Conservation (phyloP, 2,797 vertebrate genomes). For the Chromis chromis region DNA sequence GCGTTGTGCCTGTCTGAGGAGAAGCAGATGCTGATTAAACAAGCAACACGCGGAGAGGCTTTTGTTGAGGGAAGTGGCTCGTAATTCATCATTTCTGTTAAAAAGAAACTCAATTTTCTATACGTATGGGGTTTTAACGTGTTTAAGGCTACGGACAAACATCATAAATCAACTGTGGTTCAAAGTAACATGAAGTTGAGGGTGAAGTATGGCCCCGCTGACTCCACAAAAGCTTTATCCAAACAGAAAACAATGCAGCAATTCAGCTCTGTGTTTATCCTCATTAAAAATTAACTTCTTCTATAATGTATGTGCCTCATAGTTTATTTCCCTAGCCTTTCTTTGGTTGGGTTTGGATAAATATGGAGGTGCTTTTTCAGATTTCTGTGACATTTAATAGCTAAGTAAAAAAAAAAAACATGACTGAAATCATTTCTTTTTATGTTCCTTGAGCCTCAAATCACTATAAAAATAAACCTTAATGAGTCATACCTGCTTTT, state of each 20-base stretch:
- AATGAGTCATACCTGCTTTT: neutral
- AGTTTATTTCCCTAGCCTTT: slow-evolving; percentile 9
- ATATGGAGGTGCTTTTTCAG: neutral
- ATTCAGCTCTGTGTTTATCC: slow-evolving; percentile 9
- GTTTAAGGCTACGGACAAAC: slow-evolving; percentile 38
- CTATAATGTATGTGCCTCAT: neutral
- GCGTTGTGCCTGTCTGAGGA: neutral
- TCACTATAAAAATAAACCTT: neutral
- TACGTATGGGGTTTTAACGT: slow-evolving; percentile 22
- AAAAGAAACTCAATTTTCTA: slow-evolving; percentile 40
- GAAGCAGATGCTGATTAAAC: slow-evolving; percentile 38
- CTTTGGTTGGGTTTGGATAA: neutral
- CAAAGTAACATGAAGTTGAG: slow-evolving; percentile 8
- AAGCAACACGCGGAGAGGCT: slow-evolving; percentile 10
- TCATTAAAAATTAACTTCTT: neutral
- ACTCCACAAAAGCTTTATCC: slow-evolving; percentile 23
- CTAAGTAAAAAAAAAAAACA: too few species aligned
- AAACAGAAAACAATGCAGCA: slow-evolving; percentile 11
- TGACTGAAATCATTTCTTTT: neutral
- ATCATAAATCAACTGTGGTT: slow-evolving; percentile 38
- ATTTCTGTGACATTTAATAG: neutral
- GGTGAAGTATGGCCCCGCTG: neutral
- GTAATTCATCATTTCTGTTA: slow-evolving; percentile 39
- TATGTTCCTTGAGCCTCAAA: neutral
- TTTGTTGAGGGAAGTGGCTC: slow-evolving; percentile 23